Evolutionary conservation across 2,797 vertebrate genomes (phyloP).

Genomic region (Falco rusticolus): DNA sequence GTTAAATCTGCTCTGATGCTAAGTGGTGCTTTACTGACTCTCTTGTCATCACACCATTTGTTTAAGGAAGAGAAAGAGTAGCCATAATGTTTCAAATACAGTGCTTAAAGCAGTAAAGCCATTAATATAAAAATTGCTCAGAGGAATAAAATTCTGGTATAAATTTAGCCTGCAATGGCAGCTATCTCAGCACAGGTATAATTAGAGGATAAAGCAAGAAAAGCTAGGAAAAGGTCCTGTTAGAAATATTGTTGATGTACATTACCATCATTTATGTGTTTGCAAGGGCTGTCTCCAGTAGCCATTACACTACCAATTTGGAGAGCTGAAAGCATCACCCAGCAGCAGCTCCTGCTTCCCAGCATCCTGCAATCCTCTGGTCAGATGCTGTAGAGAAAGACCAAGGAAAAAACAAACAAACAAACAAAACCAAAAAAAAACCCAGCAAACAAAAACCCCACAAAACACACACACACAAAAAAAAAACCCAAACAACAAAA

Average conservation of each 20-base stretch:
- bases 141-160: neutral
- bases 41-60: neutral
- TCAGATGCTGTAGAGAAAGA: accelerated
- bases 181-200: neutral
- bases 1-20: neutral
- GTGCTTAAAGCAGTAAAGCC: neutral
- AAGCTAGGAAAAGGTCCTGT: neutral
- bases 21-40: neutral
- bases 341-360: neutral
- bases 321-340: neutral
- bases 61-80: neutral
- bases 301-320: too few species aligned
- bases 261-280: neutral
- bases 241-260: neutral
- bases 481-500: too few species aligned
- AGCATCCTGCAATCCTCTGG: neutral
- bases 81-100: neutral
- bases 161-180: neutral
- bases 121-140: neutral
- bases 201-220: neutral
- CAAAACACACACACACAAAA: too few species aligned
- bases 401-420: too few species aligned
- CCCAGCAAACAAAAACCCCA: too few species aligned
- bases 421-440: too few species aligned
- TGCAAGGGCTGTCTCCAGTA: neutral